Base-by-base conservation (phyloP, 2,888 invertebrate genomes). In the Drosophila antonietae region DNA sequence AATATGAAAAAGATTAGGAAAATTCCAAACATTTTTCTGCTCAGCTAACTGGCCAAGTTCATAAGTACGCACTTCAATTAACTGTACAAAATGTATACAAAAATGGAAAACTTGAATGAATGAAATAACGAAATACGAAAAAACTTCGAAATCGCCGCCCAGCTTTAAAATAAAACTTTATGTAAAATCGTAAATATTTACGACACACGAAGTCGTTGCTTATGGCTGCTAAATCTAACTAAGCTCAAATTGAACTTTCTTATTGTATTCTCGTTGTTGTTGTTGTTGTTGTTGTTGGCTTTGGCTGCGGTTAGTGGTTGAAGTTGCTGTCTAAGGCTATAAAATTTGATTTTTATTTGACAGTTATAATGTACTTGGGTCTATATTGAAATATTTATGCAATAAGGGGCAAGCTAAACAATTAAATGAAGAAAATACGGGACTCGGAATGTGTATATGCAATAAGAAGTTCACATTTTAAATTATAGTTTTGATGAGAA, bases 61-160 rank as follows among this genome's bases (percentile, higher is more conserved):
- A 71, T 75, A 83, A 83, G 88, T 73, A 78, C 74, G 75, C 68
- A 73, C 83, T 81, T 83, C 89, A 83, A 88, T 83, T 83, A 83
- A 83, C 89, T 88, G 70, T 70, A 44, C 58, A 64, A 63, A 68
- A 53, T 41, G 63, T 33, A 35, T 20, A 41, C 23, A 23, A 14
- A 14, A 31, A 44, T 47, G 15, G 0, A 65, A 46, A 41, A 65
- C 31, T 57, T 43, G 51, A 10, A 23, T 15, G 55, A 52, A 64
- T 28, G 46, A 49, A 55, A 55, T n/a, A 55, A 18, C 15, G 15
- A 52, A 53, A 56, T 15, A 18, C 2, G 15, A 51, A 52, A 59
- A 61, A 75, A 62, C 56, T 79, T 68, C 20, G 46, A 72, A 55
- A 68, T 55, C 46, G 68, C 18, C 3, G 58, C 64, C 46, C 43